Conservation (phyloP, 2,797 vertebrate species). For the Lagodon rhomboides region DNA sequence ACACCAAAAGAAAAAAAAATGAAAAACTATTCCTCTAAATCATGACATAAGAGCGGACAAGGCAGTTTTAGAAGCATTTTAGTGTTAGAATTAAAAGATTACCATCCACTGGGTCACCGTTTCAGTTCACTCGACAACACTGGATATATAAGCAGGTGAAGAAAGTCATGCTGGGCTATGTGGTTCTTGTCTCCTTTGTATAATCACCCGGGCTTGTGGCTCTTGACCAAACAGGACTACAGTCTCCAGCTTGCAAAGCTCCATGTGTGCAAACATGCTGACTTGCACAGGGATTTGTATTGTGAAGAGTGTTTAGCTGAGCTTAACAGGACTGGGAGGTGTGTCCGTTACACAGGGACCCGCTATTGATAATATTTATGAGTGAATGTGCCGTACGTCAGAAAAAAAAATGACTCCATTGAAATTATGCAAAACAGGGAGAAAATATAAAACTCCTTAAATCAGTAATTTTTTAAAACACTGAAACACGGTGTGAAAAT, state of each 20-base stretch:
- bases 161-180: conserved; percentile 71
- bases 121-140: conserved; percentile 61
- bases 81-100: conserved; percentile 67
- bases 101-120: conserved; percentile 49
- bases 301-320: conserved; percentile 86
- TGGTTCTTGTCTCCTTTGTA: conserved; percentile 63
- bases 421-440: conserved; percentile 3
- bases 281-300: conserved; percentile 84
- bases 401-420: conserved; percentile 11
- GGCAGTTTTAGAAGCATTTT: conserved; percentile 62
- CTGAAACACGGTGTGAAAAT: neutral
- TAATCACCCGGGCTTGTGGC: conserved; percentile 49
- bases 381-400: conserved; percentile 13
- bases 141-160: conserved; percentile 58
- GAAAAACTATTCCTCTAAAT: conserved; percentile 35
- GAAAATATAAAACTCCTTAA: neutral
- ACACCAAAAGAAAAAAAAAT: conserved; percentile 5
- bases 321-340: conserved; percentile 81
- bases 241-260: conserved; percentile 74
- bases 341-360: conserved; percentile 58
- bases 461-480: conserved; percentile 11
- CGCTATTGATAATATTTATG: conserved; percentile 50
- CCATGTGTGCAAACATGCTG: conserved; percentile 82
- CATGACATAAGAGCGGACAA: conserved; percentile 33
- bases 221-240: conserved; percentile 68